These are phyloP conservation scores for Anarsia innoxiella DNA, from an alignment of 2,888 invertebrate genomes.

Conservation along the genomic window DNA sequence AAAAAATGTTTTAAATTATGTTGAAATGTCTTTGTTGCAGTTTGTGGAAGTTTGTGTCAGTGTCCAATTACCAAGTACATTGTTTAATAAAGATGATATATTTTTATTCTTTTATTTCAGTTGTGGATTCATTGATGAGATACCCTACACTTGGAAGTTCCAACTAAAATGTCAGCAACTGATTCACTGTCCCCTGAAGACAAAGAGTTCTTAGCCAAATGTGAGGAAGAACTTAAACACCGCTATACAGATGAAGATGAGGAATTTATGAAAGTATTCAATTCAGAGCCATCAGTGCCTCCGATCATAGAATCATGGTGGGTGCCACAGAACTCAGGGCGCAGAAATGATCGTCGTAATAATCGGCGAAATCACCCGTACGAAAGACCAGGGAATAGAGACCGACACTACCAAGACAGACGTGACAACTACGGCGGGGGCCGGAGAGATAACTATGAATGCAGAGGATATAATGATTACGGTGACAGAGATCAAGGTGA, in stretches of 20 bases:
- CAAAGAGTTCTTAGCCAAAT: slow-evolving; percentile 74
- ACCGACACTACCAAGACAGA: slow-evolving; percentile 24
- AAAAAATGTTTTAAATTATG: slow-evolving; percentile 1
- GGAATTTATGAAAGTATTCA: slow-evolving; percentile 72
- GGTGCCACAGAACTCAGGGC: slow-evolving; percentile 35
- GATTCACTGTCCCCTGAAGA: slow-evolving; percentile 71
- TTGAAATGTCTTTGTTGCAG: slow-evolving; percentile 11
- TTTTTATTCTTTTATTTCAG: slow-evolving; percentile 29
- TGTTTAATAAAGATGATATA: too few species aligned
- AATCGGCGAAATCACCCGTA: slow-evolving; percentile 35
- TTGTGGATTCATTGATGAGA: slow-evolving; percentile 35
- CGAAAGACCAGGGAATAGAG: slow-evolving; percentile 26
- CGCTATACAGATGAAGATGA: slow-evolving; percentile 78
- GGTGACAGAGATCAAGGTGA: slow-evolving; percentile 23
- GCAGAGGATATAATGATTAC: slow-evolving; percentile 29
- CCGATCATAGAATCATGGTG: slow-evolving; percentile 78
- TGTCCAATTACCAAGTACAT: too few species aligned
- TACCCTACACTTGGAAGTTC: slow-evolving; percentile 22
- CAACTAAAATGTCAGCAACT: slow-evolving; percentile 31
- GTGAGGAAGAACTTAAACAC: slow-evolving; percentile 77
- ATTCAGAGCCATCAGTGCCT: slow-evolving; percentile 57
- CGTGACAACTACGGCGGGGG: slow-evolving; percentile 22
- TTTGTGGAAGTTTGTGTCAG: slow-evolving; percentile 1
- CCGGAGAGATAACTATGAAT: slow-evolving; percentile 20
- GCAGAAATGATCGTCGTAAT: slow-evolving; percentile 42